phyloP scores from a whole-genome alignment of 2,888 invertebrate genomes.

The Imbricaverruca yamaguchii region DNA sequence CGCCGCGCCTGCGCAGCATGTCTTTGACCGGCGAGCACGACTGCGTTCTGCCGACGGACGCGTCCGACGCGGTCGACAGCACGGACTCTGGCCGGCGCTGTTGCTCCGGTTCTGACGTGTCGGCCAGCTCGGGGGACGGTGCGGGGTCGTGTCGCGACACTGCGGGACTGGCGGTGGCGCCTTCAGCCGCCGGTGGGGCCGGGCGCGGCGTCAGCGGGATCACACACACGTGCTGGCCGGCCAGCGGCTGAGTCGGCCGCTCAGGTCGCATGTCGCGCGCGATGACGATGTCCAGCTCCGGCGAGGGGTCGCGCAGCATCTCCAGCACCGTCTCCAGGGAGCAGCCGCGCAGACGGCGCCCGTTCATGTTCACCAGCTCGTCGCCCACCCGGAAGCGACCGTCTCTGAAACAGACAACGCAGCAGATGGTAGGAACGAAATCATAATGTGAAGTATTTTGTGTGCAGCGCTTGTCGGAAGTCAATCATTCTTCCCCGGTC shows the following conservation, averaged over 20 bases:
- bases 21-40: neutral
- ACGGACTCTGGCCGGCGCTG: neutral
- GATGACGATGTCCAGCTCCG: conserved; percentile 58
- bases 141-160: neutral
- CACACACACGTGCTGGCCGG: neutral
- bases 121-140: conserved; percentile 27
- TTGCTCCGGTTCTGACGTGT: conserved; percentile 4
- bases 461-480: no score
- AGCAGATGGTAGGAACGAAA: no score
- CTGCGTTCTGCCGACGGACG: neutral
- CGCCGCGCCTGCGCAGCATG: neutral
- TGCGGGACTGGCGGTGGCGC: neutral
- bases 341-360: conserved; percentile 57
- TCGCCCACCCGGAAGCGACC: conserved; percentile 60
- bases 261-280: conserved; percentile 41
- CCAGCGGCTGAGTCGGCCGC: conserved; percentile 35
- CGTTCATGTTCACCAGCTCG: conserved; percentile 64
- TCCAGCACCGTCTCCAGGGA: conserved; percentile 40
- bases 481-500: no score
- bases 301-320: conserved; percentile 48
- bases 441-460: no score
- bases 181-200: neutral
- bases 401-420: conserved; percentile 45
- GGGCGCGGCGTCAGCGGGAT: neutral
- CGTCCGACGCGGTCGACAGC: neutral